phyloP scores from a whole-genome alignment of 2,888 invertebrate species.

The Hydriomena furcata region DNA sequence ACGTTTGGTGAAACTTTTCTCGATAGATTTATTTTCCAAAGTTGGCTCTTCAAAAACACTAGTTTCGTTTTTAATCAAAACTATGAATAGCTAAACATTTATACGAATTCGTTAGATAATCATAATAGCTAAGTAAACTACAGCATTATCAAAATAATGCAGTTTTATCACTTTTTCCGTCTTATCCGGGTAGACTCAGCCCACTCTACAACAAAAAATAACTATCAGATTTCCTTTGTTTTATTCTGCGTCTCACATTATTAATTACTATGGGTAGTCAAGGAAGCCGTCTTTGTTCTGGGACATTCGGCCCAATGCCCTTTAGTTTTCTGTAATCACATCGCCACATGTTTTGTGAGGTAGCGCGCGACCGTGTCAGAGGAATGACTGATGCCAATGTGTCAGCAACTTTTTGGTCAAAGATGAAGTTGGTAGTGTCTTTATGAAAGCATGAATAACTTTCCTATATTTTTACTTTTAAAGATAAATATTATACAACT shows the following conservation, averaged over 20 bases:
- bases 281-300: slow-evolving; percentile 57
- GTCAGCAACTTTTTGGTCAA: slow-evolving; percentile 64
- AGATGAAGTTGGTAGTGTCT: slow-evolving; percentile 43
- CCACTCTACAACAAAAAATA: slow-evolving; percentile 3
- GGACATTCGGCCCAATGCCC: slow-evolving; percentile 62
- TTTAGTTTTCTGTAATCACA: slow-evolving; percentile 60
- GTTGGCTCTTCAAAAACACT: no score
- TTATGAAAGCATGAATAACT: background rate
- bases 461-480: no score
- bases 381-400: slow-evolving; percentile 72
- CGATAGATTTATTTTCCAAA: no score
- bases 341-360: slow-evolving; percentile 69
- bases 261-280: slow-evolving; percentile 53
- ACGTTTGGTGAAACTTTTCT: no score
- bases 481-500: no score
- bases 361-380: slow-evolving; percentile 55
- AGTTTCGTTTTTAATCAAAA: no score
- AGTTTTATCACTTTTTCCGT: no score
- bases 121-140: no score
- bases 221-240: slow-evolving; percentile 7
- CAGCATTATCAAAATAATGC: no score
- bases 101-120: no score
- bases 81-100: no score
- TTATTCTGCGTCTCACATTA: slow-evolving; percentile 29
- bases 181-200: no score